These are phyloP conservation scores for Contarinia nasturtii DNA, from an alignment of 1,140 invertebrate species.

Conservation along the genomic window DNA sequence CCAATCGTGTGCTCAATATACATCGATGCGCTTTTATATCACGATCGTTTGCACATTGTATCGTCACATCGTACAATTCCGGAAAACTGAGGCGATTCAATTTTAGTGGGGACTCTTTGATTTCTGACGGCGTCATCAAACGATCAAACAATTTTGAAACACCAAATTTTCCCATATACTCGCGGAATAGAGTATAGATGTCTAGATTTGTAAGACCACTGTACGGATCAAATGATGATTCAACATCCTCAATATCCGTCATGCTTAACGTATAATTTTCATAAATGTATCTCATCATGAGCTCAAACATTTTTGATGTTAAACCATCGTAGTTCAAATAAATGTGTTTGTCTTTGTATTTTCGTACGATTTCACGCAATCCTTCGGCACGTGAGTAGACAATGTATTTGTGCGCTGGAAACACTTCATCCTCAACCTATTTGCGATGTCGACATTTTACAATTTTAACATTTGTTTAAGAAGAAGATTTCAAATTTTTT, in stretches of 20 bases:
- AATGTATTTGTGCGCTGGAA: slow-evolving; percentile 44
- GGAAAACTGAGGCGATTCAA: slow-evolving; percentile 16
- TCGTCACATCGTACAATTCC: slow-evolving; percentile 36
- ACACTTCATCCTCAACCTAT: slow-evolving; percentile 20
- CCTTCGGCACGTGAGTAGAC: slow-evolving; percentile 32
- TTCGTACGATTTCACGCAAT: slow-evolving; percentile 11
- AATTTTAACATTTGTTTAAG: too few relatives aligned
- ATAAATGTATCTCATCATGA: slow-evolving; percentile 20
- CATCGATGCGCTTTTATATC: slow-evolving; percentile 46
- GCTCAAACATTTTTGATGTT: slow-evolving; percentile 22
- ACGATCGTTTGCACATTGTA: slow-evolving; percentile 30
- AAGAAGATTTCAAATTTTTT: too few relatives aligned
- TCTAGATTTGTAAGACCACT: neutral
- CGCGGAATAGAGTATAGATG: neutral
- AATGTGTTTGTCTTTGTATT: slow-evolving; percentile 15
- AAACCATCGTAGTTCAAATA: slow-evolving; percentile 16
- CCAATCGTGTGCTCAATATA: slow-evolving; percentile 40
- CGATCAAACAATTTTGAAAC: neutral
- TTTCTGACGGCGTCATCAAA: neutral
- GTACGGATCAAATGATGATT: neutral
- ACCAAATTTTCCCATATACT: neutral
- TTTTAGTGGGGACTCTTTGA: neutral
- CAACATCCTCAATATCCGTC: slow-evolving; percentile 4
- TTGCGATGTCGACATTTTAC: too few relatives aligned
- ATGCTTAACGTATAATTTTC: slow-evolving; percentile 15